Evolutionary conservation across 2,113 vertebrate species (phyloP).

Genomic region (Chloropsis cyanopogon): DNA sequence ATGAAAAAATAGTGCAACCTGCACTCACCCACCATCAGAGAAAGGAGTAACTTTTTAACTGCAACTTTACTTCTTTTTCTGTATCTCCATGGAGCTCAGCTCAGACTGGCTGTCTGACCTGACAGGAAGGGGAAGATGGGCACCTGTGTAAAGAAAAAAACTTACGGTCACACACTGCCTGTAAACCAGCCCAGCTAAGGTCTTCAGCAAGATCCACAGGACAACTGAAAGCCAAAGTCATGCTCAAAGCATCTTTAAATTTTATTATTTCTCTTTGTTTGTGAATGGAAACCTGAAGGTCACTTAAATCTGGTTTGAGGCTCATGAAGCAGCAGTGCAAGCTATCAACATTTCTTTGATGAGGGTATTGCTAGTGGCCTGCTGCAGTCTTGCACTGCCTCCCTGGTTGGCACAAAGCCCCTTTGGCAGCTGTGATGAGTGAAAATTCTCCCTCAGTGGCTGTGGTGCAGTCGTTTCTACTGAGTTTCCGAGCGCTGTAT

Average conservation of each 20-base stretch:
- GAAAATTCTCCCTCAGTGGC: neutral
- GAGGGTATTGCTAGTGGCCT: neutral
- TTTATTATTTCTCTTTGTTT: neutral
- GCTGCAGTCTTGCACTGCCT: neutral
- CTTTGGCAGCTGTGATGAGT: neutral
- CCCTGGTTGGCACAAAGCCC: neutral
- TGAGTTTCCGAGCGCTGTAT: accelerated
- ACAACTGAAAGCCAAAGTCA: neutral
- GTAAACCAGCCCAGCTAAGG: neutral
- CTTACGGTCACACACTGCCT: neutral
- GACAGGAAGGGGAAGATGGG: neutral
- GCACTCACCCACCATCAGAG: neutral
- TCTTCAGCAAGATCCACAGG: neutral
- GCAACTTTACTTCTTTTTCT: neutral
- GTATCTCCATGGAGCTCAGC: neutral
- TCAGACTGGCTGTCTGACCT: neutral
- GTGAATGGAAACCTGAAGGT: neutral
- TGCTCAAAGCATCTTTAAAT: neutral
- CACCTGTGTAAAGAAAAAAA: neutral
- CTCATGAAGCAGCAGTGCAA: neutral
- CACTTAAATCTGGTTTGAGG: neutral
- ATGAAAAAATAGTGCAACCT: neutral
- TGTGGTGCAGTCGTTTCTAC: neutral
- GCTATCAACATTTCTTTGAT: neutral
- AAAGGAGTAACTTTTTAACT: neutral